Percentiles rank a stretch among this genome's conserved stretches.
Evolutionary conservation across 2,888 invertebrate species (phyloP).

Genomic region (Beris morrisii): DNA sequence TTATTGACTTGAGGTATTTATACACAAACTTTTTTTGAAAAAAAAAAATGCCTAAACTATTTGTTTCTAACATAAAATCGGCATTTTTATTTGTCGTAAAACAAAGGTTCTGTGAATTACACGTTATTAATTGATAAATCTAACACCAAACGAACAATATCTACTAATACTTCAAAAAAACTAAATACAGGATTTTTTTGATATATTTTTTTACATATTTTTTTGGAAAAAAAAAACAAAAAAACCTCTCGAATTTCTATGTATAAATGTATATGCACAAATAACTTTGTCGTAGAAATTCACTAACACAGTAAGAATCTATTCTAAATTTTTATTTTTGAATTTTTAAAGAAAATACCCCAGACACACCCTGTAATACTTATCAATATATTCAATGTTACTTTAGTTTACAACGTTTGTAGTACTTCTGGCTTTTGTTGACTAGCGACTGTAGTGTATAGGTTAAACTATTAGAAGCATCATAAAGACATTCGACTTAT

Average conservation of each 20-base stretch:
- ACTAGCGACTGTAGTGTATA: no score
- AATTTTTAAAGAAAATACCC: conserved; percentile 15
- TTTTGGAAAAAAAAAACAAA: background rate
- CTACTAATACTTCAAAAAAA: background rate
- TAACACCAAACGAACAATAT: no score
- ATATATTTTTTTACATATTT: background rate
- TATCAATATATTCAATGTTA: conserved; percentile 15
- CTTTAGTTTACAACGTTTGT: conserved; percentile 18
- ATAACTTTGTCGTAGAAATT: conserved; percentile 37
- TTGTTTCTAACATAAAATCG: conserved; percentile 1
- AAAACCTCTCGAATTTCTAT: background rate
- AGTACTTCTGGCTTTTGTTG: no score
- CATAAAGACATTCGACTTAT: no score
- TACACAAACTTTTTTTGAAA: background rate
- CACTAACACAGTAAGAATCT: conserved; percentile 29
- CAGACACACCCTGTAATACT: no score
- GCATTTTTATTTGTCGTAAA: conserved; percentile 8
- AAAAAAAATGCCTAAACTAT: background rate
- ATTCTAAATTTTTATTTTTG: conserved; percentile 24
- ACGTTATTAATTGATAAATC: background rate
- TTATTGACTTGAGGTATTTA: conserved; percentile 85
- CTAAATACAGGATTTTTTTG: background rate
- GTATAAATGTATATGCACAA: conserved; percentile 35
- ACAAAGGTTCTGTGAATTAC: conserved; percentile 1
- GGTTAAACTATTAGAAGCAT: no score